Percentiles rank a stretch among this genome's conserved stretches.
These are phyloP conservation scores for Tapirus indicus DNA, from an alignment of 2,797 vertebrate genomes.

Conservation along the genomic window DNA sequence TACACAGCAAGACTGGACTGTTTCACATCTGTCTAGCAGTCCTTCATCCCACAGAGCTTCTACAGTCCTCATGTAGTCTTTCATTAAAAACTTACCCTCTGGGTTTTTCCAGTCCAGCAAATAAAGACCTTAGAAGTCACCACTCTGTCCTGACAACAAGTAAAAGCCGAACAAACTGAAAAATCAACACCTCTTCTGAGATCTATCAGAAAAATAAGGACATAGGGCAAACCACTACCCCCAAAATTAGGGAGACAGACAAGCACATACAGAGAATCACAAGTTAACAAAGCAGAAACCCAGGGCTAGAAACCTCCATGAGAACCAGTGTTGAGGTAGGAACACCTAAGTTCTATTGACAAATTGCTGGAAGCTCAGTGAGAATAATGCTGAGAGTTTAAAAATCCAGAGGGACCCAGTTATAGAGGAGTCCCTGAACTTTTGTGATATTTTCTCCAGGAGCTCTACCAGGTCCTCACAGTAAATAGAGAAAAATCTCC, in stretches of 20 bases:
- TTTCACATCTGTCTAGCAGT: neutral
- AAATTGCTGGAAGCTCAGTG: neutral
- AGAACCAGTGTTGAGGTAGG: neutral
- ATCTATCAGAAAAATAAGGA: neutral
- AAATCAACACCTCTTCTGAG: neutral
- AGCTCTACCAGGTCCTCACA: neutral
- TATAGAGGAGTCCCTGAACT: neutral
- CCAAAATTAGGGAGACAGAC: neutral
- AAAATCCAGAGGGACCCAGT: neutral
- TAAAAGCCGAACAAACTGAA: neutral
- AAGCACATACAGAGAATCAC: neutral
- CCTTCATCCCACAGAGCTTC: neutral
- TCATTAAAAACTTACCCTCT: neutral
- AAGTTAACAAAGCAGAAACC: neutral
- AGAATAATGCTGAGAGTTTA: neutral
- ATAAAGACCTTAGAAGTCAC: neutral
- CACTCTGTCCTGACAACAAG: neutral
- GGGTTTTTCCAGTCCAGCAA: neutral
- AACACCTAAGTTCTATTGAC: neutral
- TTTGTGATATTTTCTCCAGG: neutral
- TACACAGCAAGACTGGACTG: neutral
- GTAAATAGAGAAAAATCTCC: neutral
- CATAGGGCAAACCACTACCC: accelerated
- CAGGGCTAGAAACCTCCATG: neutral
- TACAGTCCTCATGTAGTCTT: neutral